Evolutionary conservation across 2,888 invertebrate genomes (phyloP), one percentile per base, ranked within the genome.

Genomic region (Galerucella calmariensis): DNA sequence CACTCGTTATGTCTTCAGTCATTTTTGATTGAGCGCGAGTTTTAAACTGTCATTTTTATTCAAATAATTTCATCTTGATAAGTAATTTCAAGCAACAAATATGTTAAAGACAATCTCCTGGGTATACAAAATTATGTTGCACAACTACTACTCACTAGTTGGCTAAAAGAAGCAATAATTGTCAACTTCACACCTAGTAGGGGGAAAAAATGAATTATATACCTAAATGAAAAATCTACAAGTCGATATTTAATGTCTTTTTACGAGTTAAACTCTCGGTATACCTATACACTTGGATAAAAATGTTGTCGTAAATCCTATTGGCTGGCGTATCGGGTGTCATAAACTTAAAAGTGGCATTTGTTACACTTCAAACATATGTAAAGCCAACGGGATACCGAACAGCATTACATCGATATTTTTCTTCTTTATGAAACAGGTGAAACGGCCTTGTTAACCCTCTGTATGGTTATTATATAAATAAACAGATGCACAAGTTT

Each of bases 341-440:
- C 82, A 82, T 81, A 81, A 81, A 81, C 79, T 80, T 79, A 16
- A 80, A 20, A 82, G 80, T 80, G 81, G 78, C 79, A 78, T 81
- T 81, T 79, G 81, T 77, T 79, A 78, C 79, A 81, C 78, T 79
- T 79, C 78, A 67, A 80, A 82, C 82, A 82, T 81, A 78, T 82
- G 82, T 82, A 81, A 62, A 81, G 78, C 67, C 82, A 80, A 81
- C 82, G 82, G 82, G 82, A 79, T 75, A 71, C 53, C 73, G 68
- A 67, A 73, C 73, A 75, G 73, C 77, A 75, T 74, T 75, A 76
- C 51, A 73, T 69, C 80, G 75, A 80, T 82, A 81, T 79, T 78
- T 81, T 79, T 82, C 79, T 67, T 61, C 63, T 69, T 73, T 67
- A 6, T n/a, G 10, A 24, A 71, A 71, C 71, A 71, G 71, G 65